A percentile compares a stretch with the other conserved stretches of the same genome.
Conservation (phyloP, 2,797 vertebrate species). For the Hypotaenidia philippensis region DNA sequence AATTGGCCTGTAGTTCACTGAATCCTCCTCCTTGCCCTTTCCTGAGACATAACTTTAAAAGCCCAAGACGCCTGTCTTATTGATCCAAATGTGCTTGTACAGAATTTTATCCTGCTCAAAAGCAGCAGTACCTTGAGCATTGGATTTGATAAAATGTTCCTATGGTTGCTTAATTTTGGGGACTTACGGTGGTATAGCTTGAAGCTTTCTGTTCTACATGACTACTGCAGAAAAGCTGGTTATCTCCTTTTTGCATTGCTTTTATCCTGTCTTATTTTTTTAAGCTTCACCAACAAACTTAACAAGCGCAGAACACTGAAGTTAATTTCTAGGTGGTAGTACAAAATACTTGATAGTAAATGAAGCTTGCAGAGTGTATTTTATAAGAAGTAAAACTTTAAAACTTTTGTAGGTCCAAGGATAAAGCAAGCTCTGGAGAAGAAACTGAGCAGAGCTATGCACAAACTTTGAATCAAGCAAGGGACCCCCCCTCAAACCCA, state of each 20-base stretch:
- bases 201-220: neutral
- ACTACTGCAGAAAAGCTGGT: neutral
- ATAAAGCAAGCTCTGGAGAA: slow-evolving; percentile 4
- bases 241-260: rapidly evolving
- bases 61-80: neutral
- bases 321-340: neutral
- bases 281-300: neutral
- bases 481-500: slow-evolving; percentile 46
- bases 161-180: neutral
- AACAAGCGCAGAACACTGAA: neutral
- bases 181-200: neutral
- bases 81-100: neutral
- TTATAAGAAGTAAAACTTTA: neutral
- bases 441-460: neutral
- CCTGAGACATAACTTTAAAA: neutral
- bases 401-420: slow-evolving; percentile 25
- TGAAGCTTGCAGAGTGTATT: neutral
- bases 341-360: neutral
- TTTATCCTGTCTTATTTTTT: neutral
- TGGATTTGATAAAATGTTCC: neutral
- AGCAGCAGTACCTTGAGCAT: neutral
- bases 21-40: neutral
- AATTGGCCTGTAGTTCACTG: neutral
- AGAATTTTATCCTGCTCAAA: neutral
- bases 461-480: slow-evolving; percentile 31